Percentiles rank a stretch among this genome's conserved stretches.
These are phyloP conservation scores for Python bivittatus DNA, from an alignment of 2,113 vertebrate genomes.

Conservation along the genomic window DNA sequence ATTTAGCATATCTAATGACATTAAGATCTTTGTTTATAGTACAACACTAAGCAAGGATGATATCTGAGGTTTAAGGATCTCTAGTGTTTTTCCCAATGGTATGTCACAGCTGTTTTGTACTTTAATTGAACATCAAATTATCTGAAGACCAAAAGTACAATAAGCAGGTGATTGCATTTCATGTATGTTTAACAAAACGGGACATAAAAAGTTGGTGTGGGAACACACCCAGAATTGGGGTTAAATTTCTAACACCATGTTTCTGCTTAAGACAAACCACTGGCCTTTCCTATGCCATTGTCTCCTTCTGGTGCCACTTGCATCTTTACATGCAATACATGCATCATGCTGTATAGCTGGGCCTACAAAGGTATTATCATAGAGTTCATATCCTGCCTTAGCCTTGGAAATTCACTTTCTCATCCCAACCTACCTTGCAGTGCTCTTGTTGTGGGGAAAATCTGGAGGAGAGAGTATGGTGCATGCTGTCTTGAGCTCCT, in stretches of 20 bases:
- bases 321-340: background rate
- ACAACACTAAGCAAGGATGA: background rate
- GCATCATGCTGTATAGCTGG: background rate
- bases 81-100: background rate
- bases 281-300: background rate
- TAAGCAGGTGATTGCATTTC: background rate
- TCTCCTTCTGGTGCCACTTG: background rate
- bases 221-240: background rate
- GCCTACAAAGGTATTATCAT: background rate
- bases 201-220: background rate
- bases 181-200: background rate
- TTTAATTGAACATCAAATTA: background rate
- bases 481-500: background rate
- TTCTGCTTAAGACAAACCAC: background rate
- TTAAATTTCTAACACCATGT: background rate
- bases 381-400: background rate
- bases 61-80: background rate
- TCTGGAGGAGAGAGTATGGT: background rate
- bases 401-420: background rate
- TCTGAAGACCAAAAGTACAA: background rate
- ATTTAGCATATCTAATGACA: background rate
- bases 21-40: background rate
- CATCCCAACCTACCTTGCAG: background rate
- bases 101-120: background rate
- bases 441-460: background rate